A percentile compares a stretch with the other conserved stretches of the same genome.
Conservation (phyloP, 2,113 vertebrate genomes). For the Hydropotes inermis region DNA sequence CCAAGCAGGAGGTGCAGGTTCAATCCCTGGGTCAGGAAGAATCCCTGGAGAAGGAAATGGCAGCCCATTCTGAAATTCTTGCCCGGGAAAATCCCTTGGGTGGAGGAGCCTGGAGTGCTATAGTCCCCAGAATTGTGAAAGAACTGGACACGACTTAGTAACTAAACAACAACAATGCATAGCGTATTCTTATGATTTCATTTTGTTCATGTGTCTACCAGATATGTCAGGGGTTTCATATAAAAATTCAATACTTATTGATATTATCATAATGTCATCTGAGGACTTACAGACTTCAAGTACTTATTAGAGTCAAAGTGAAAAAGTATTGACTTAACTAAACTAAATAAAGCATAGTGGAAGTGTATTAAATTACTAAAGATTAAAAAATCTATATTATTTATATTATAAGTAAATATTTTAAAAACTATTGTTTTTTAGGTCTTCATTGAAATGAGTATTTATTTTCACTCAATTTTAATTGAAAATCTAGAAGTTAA, state of each 20-base stretch:
- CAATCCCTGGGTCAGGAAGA: background rate
- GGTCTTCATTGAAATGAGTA: background rate
- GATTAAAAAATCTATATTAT: background rate
- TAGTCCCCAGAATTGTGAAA: background rate
- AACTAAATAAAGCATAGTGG: background rate
- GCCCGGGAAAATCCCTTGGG: background rate
- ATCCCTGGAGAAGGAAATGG: background rate
- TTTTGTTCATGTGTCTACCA: background rate
- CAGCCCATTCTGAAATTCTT: background rate
- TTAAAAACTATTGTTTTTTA: background rate
- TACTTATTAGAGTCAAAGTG: background rate
- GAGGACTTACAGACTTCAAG: background rate
- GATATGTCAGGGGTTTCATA: background rate
- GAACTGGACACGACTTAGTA: accelerated
- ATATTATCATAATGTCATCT: background rate
- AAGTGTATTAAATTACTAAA: background rate
- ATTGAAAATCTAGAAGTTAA: background rate
- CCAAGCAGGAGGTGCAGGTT: background rate
- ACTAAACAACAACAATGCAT: background rate
- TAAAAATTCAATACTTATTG: background rate
- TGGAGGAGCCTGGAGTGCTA: background rate
- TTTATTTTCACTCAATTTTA: background rate
- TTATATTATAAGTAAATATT: background rate
- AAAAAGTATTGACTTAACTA: background rate
- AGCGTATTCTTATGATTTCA: background rate